phyloP scores from a whole-genome alignment of 2,797 vertebrate genomes.

The Semaprochilodus insignis region DNA sequence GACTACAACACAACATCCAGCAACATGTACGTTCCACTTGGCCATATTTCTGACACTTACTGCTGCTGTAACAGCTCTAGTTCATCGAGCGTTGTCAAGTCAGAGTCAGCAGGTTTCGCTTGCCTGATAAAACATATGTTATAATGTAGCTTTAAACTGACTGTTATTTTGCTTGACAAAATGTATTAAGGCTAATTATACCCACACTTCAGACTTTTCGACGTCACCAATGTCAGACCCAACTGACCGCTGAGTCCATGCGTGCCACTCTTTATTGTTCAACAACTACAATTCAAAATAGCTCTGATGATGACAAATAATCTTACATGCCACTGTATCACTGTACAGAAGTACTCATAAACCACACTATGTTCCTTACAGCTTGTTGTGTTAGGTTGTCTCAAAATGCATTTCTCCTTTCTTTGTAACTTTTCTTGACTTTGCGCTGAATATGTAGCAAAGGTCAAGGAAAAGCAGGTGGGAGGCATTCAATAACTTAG shows the following conservation, averaged over 20 bases:
- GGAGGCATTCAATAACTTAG: not conserved
- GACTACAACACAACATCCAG: not conserved
- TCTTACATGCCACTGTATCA: too few relatives aligned
- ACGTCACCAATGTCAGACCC: too few relatives aligned
- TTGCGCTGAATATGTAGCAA: not conserved
- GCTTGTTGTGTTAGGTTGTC: too few relatives aligned
- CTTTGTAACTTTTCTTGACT: not conserved
- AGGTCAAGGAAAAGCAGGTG: not conserved
- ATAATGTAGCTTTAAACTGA: conserved; percentile 6
- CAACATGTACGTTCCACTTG: conserved; percentile 18
- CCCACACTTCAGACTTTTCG: not conserved
- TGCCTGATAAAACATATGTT: not conserved
- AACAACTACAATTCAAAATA: too few relatives aligned
- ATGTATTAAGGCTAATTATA: not conserved
- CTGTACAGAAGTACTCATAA: too few relatives aligned
- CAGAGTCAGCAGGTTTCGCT: not conserved
- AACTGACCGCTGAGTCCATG: too few relatives aligned
- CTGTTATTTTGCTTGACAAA: not conserved
- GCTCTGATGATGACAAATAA: too few relatives aligned
- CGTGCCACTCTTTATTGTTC: too few relatives aligned
- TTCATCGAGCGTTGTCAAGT: not conserved
- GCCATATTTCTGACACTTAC: not conserved
- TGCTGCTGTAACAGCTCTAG: not conserved
- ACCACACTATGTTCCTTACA: too few relatives aligned
- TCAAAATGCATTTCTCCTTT: too few relatives aligned